Conservation (phyloP, 2,113 vertebrate species). For the Podiceps cristatus region DNA sequence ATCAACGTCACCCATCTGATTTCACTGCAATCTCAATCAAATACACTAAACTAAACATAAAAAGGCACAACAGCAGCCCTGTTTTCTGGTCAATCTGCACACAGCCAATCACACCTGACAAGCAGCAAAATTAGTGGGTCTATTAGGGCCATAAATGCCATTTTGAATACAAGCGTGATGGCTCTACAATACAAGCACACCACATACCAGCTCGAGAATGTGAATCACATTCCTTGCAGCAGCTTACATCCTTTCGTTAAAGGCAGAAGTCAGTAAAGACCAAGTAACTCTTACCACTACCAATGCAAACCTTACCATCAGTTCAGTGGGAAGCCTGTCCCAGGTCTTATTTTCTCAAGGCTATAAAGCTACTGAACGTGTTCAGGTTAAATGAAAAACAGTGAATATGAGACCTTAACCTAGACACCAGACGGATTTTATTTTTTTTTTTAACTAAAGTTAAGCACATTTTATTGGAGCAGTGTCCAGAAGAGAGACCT, state of each 20-base stretch:
- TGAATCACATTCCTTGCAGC: too few relatives aligned
- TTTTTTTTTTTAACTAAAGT: not conserved
- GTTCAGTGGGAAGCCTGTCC: not conserved
- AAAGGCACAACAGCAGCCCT: not conserved
- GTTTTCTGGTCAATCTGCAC: not conserved
- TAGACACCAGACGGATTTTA: not conserved
- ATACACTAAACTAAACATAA: not conserved
- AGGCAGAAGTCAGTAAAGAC: not conserved
- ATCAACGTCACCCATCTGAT: not conserved
- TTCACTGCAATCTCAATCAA: accelerated
- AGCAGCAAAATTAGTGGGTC: not conserved
- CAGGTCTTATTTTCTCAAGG: not conserved
- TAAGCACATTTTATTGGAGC: not conserved
- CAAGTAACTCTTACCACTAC: not conserved
- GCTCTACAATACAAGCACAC: not conserved
- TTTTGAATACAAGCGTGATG: not conserved
- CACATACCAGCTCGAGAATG: not conserved
- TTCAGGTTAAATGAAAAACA: not conserved
- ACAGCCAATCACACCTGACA: not conserved
- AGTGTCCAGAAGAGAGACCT: not conserved
- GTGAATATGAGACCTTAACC: not conserved
- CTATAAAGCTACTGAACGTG: not conserved
- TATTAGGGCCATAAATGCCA: not conserved
- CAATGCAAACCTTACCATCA: not conserved
- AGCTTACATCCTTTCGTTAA: not conserved